These are phyloP conservation scores for Triplophysa siluroides DNA, from an alignment of 2,113 vertebrate genomes.

Conservation along the genomic window DNA sequence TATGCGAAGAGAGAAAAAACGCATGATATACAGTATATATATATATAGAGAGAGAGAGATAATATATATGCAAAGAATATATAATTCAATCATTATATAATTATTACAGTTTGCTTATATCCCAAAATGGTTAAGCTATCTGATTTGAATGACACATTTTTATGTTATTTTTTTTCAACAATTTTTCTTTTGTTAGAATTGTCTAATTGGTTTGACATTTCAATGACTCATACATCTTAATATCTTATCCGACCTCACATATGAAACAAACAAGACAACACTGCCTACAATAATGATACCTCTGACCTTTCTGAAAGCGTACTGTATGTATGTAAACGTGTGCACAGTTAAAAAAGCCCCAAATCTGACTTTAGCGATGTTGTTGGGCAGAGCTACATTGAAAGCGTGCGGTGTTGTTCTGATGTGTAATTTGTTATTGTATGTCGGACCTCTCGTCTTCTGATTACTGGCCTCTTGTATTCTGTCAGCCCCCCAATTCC, in stretches of 20 bases:
- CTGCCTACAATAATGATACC: not conserved
- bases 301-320: not conserved
- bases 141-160: no score
- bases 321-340: not conserved
- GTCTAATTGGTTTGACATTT: constrained; percentile 1
- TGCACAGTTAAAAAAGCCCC: not conserved
- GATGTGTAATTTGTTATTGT: constrained; percentile 43
- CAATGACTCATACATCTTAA: constrained; percentile 6
- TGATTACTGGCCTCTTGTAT: constrained; percentile 57
- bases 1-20: not conserved
- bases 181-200: not conserved
- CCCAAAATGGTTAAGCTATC: no score
- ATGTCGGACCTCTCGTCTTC: constrained; percentile 47
- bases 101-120: not conserved
- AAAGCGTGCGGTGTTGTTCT: constrained; percentile 27
- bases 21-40: not conserved
- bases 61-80: not conserved
- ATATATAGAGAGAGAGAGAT: no score
- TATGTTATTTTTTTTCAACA: no score
- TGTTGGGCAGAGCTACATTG: constrained; percentile 1
- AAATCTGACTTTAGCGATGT: constrained; percentile 13
- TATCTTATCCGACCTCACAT: constrained; percentile 7
- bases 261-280: not conserved
- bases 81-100: not conserved
- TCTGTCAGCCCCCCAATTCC: constrained; percentile 62